These are phyloP conservation scores for Oryzias celebensis DNA, from an alignment of 2,113 vertebrate species.

Conservation along the genomic window DNA sequence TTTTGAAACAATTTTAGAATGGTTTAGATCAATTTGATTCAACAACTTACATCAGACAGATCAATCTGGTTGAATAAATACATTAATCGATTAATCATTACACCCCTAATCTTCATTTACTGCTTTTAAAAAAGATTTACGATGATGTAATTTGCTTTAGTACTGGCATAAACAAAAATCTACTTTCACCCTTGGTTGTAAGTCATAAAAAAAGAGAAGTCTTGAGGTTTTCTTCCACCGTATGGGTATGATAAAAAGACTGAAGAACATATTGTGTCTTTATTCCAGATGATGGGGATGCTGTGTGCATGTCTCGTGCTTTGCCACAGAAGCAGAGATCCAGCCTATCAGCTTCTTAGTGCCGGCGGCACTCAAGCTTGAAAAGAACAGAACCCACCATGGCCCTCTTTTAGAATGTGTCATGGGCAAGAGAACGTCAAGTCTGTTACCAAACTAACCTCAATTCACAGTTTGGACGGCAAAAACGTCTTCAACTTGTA, in stretches of 20 bases:
- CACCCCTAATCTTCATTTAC: too few species aligned
- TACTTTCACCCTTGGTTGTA: too few species aligned
- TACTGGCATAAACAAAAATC: too few species aligned
- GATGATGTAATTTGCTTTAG: too few species aligned
- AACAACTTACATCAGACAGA: too few species aligned
- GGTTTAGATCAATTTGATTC: too few species aligned
- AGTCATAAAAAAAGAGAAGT: too few species aligned
- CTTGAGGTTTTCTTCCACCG: neutral
- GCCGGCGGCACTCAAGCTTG: constrained; percentile 88
- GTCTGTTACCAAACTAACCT: constrained; percentile 37
- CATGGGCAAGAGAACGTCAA: constrained; percentile 65
- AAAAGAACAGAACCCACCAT: constrained; percentile 28
- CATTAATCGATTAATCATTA: too few species aligned
- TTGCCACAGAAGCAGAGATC: constrained; percentile 87
- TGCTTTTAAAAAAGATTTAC: too few species aligned
- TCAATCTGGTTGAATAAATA: too few species aligned
- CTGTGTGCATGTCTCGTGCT: constrained; percentile 90
- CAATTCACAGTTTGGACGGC: constrained; percentile 17
- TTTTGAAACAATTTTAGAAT: too few species aligned
- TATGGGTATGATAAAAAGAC: neutral
- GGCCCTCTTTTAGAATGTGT: constrained; percentile 43
- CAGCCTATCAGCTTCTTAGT: constrained; percentile 91
- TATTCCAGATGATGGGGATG: constrained; percentile 90
- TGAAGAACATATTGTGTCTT: neutral
- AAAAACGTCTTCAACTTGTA: neutral